Conservation (phyloP, 1,140 invertebrate species). For the Eupeodes corollae region DNA sequence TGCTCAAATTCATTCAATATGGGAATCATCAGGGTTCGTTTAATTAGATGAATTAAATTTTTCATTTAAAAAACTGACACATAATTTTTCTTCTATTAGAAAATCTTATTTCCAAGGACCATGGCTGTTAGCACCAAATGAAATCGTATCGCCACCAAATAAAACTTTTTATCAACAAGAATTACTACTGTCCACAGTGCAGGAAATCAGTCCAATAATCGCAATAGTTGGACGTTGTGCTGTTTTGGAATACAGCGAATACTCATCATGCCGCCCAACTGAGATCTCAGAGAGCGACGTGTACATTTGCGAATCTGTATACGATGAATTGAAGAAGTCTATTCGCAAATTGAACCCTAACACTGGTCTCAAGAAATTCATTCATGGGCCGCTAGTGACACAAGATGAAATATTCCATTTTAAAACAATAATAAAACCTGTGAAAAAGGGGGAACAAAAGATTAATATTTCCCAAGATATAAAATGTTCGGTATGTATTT, state of each 20-base stretch:
- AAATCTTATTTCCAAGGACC: constrained; percentile 88
- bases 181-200: constrained; percentile 80
- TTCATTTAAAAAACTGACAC: background rate
- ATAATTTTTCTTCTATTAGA: constrained; percentile 41
- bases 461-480: too few relatives aligned
- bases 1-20: constrained; percentile 88
- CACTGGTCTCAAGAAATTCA: constrained; percentile 70
- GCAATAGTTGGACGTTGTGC: constrained; percentile 84
- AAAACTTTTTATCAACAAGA: constrained; percentile 91
- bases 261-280: constrained; percentile 83
- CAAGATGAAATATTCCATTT: constrained; percentile 92
- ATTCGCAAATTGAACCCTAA: constrained; percentile 58
- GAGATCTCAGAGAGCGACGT: constrained; percentile 89
- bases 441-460: constrained; percentile 46
- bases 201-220: constrained; percentile 81
- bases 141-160: constrained; percentile 63
- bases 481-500: background rate
- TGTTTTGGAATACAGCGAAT: constrained; percentile 84
- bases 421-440: constrained; percentile 59
- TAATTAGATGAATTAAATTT: background rate
- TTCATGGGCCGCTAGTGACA: constrained; percentile 67
- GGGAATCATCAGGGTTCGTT: constrained; percentile 73
- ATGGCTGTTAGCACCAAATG: constrained; percentile 78
- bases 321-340: constrained; percentile 76
- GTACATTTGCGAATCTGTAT: constrained; percentile 87